These are phyloP conservation scores for Echeneis naucrates DNA, from an alignment of 2,797 vertebrate species.

Conservation along the genomic window DNA sequence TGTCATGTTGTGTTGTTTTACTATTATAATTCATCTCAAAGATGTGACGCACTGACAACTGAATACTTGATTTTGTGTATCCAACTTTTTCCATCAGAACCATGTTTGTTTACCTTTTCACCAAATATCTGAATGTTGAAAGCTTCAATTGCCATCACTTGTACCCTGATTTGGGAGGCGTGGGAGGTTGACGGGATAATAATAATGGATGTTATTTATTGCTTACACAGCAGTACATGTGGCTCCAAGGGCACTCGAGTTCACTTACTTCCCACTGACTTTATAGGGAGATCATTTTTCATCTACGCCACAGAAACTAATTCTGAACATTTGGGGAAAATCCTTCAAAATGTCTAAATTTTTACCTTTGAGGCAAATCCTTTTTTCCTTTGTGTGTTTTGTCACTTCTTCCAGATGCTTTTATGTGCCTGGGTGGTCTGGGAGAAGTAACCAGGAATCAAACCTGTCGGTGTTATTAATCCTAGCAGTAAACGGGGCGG, in stretches of 20 bases:
- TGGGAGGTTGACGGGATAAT: neutral
- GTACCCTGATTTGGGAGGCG: neutral
- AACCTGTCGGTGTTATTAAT: neutral
- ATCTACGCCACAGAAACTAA: neutral
- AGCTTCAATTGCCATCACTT: neutral
- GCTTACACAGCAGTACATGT: neutral
- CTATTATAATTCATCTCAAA: neutral
- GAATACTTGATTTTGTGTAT: neutral
- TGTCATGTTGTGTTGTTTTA: neutral
- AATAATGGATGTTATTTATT: neutral
- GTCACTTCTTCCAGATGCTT: neutral
- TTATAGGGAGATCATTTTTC: neutral
- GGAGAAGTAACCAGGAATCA: neutral
- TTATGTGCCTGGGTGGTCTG: too few relatives aligned
- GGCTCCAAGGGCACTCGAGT: neutral
- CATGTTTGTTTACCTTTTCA: neutral
- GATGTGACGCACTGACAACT: constrained; percentile 5
- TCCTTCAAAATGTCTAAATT: neutral
- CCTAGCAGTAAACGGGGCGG: neutral
- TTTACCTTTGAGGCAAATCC: neutral
- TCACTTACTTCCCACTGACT: neutral
- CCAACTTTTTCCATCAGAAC: neutral
- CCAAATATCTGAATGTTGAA: neutral
- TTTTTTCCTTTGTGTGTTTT: neutral
- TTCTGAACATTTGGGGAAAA: neutral